Percentiles rank a stretch among this genome's conserved stretches.
Conservation (phyloP, 2,113 vertebrate species). For the Halcyon senegalensis region DNA sequence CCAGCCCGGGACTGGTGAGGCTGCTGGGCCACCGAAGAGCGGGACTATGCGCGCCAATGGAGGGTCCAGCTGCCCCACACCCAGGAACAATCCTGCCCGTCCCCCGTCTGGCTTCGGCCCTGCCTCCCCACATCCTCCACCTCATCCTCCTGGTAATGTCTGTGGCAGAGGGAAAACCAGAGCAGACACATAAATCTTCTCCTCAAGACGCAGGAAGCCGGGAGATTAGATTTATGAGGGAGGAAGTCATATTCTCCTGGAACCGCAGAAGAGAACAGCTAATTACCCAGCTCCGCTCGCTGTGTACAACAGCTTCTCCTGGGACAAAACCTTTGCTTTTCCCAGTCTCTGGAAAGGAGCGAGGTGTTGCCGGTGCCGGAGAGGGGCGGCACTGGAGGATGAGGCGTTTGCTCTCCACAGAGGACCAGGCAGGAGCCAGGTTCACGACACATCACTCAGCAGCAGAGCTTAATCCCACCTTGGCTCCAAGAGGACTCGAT, state of each 20-base stretch:
- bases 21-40: neutral
- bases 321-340: neutral
- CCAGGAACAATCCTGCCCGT: neutral
- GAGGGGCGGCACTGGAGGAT: neutral
- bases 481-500: neutral
- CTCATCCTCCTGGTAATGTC: neutral
- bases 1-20: neutral
- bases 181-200: constrained; percentile 60
- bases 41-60: rapidly evolving
- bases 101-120: neutral
- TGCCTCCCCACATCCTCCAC: neutral
- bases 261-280: neutral
- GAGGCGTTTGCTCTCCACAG: neutral
- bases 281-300: neutral
- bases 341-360: neutral
- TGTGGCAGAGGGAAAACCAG: constrained; percentile 9
- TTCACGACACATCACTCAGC: neutral
- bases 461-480: neutral
- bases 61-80: neutral
- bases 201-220: neutral
- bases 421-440: neutral
- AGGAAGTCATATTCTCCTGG: constrained; percentile 15
- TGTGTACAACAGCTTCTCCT: neutral
- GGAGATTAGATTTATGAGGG: constrained; percentile 57
- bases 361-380: neutral